Percentiles rank a stretch among this genome's conserved stretches.
Conservation (phyloP, 2,888 invertebrate genomes). For the Lamellibrachia satsuma region DNA sequence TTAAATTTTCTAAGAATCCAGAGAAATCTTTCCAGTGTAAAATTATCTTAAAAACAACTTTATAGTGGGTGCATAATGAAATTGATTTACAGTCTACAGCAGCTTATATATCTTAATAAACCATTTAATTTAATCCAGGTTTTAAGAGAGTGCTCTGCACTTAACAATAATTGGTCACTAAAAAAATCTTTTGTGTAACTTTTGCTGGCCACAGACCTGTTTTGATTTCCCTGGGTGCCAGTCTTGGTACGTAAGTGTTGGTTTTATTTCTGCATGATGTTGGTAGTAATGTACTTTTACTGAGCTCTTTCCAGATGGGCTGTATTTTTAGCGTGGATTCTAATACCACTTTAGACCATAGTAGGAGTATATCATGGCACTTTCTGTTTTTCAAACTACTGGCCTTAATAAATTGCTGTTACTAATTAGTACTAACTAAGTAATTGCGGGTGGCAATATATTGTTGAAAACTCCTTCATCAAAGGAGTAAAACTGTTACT, state of each 20-base stretch:
- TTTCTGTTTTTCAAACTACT: background rate
- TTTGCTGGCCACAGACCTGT: background rate
- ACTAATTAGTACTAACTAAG: too few species aligned
- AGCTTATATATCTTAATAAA: background rate
- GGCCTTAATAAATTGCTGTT: background rate
- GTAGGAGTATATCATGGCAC: background rate
- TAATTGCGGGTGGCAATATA: too few species aligned
- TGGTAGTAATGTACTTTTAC: background rate
- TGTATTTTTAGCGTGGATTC: background rate
- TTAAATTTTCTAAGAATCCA: background rate
- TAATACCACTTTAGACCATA: background rate
- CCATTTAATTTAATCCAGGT: background rate
- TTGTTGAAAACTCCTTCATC: too few species aligned
- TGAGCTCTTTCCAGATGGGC: background rate
- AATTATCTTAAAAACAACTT: background rate
- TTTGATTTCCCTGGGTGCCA: background rate
- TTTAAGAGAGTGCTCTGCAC: background rate
- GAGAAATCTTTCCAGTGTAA: background rate
- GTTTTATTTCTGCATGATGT: background rate
- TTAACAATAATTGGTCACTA: background rate
- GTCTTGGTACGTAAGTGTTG: background rate
- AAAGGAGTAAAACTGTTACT: too few species aligned
- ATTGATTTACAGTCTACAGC: background rate
- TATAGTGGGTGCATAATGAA: background rate
- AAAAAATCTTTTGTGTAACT: background rate